Base-by-base conservation (phyloP, 53 echinoderm and acorn worm genomes). In the Echinarachnius parma region DNA sequence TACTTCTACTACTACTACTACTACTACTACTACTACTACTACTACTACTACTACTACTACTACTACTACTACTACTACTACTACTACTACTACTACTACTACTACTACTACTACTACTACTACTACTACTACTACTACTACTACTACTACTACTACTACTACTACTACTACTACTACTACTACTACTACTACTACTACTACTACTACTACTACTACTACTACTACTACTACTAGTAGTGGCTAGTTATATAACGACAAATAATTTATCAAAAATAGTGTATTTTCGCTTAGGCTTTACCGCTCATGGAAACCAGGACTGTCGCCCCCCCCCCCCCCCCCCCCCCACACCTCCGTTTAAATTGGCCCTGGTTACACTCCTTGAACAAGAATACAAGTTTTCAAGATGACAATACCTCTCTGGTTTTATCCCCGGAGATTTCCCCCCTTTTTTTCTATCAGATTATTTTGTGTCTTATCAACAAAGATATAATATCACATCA, bases 41-140 rank as follows among this genome's bases (percentile, higher is more conserved):
- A 42, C 42, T 42, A 42, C 42, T 42, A 42, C 42, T 42, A 42
- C 42, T 42, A 42, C 42, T 42, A 42, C 42, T 42, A 42, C 42
- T 42, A 42, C 42, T 42, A 42, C 42, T 42, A 42, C 42, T 42
- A 42, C 42, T 42, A 42, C 42, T 42, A 42, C 42, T 42, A 42
- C 42, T 42, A 42, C n/a, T 42, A 42, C 42, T 42, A 42, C 42
- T 42, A 7, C 42, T 42, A 7, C 42, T 42, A 7, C 42, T 42
- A 7, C 42, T 42, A 7, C 42, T 42, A 7, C 42, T 42, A 7
- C 42, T 42, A 7, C 42, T 42, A 7, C 42, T 42, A 7, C 42
- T 42, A 7, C 42, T 42, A 42, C 42, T 42, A 42, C 42, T 42
- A 42, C 42, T 42, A 42, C 42, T 42, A 42, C 42, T 42, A 42